A percentile compares a stretch with the other conserved stretches of the same genome.
Conservation (phyloP, 2,797 vertebrate genomes). For the Syngnathus acus region DNA sequence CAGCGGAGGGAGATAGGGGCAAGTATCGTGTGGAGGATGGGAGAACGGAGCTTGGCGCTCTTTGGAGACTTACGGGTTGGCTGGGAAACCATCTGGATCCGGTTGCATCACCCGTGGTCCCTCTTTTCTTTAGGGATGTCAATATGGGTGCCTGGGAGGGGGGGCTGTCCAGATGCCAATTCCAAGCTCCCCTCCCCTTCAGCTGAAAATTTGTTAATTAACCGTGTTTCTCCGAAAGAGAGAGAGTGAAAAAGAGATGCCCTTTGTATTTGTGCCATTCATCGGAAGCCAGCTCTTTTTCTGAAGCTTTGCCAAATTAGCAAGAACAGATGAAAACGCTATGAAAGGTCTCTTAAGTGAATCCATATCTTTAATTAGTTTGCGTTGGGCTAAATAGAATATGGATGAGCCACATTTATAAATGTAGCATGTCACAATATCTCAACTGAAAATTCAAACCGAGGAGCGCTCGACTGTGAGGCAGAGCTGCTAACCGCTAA, state of each 20-base stretch:
- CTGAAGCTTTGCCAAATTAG: constrained; percentile 47
- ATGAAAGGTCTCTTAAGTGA: constrained; percentile 23
- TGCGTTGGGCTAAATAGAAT: constrained; percentile 8
- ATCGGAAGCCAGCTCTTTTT: constrained; percentile 43
- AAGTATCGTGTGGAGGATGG: constrained; percentile 20
- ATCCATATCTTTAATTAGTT: constrained; percentile 24
- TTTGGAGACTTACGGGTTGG: constrained; percentile 52
- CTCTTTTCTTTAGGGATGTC: constrained; percentile 48
- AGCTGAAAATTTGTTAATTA: constrained; percentile 61
- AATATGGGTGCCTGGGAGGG: constrained; percentile 29
- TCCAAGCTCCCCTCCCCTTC: constrained; percentile 27
- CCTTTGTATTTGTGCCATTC: constrained; percentile 47
- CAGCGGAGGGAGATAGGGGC: constrained; percentile 43
- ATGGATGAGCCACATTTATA: constrained; percentile 7
- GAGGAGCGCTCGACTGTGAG: neutral
- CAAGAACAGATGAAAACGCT: constrained; percentile 24
- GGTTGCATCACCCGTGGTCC: constrained; percentile 40
- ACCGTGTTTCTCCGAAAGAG: constrained; percentile 41
- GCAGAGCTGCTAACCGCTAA: neutral
- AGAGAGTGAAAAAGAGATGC: constrained; percentile 37
- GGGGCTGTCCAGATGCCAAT: constrained; percentile 38
- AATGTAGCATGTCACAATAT: too few relatives aligned
- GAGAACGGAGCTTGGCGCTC: constrained; percentile 27
- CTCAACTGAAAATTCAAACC: neutral
- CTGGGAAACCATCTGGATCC: constrained; percentile 62